phyloP scores from a whole-genome alignment of 2,797 vertebrate genomes.

The Scomberomorus guttatus region DNA sequence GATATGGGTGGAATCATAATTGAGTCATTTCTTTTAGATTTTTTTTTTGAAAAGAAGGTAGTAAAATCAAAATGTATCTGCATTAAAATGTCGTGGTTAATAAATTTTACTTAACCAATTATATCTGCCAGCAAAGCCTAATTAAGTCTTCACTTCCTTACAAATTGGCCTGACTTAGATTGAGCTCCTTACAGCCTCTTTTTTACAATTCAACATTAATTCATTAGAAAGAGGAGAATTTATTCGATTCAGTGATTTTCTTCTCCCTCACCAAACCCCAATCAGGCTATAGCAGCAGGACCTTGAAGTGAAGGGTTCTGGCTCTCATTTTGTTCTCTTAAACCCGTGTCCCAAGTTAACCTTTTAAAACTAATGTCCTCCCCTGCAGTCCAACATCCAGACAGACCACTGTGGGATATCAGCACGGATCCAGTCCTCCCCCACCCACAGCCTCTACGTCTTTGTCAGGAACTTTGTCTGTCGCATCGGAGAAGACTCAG shows the following conservation, averaged over 20 bases:
- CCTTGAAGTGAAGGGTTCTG: neutral
- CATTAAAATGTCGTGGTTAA: constrained; percentile 2
- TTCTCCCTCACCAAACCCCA: neutral
- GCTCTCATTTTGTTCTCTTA: neutral
- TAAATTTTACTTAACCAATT: constrained; percentile 2
- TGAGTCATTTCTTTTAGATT: neutral
- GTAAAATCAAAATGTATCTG: constrained; percentile 11
- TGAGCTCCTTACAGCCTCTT: constrained; percentile 2
- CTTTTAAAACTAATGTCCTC: constrained; percentile 25
- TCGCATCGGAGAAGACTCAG: constrained; percentile 97
- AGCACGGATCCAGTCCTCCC: constrained; percentile 93
- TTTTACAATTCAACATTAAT: constrained; percentile 26
- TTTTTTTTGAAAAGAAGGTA: neutral
- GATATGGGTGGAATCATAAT: neutral
- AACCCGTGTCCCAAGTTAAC: neutral
- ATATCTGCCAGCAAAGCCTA: constrained; percentile 9
- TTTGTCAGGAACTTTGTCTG: constrained; percentile 99
- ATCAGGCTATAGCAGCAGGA: constrained; percentile 9
- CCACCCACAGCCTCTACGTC: constrained; percentile 97
- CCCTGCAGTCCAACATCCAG: constrained; percentile 90
- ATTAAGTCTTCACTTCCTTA: constrained; percentile 29
- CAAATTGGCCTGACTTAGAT: constrained; percentile 30
- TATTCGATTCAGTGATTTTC: constrained; percentile 8
- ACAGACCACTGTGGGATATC: constrained; percentile 91
- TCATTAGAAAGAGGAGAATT: constrained; percentile 1